Conservation (phyloP, 2,888 invertebrate genomes). For the Homarus gammarus region DNA sequence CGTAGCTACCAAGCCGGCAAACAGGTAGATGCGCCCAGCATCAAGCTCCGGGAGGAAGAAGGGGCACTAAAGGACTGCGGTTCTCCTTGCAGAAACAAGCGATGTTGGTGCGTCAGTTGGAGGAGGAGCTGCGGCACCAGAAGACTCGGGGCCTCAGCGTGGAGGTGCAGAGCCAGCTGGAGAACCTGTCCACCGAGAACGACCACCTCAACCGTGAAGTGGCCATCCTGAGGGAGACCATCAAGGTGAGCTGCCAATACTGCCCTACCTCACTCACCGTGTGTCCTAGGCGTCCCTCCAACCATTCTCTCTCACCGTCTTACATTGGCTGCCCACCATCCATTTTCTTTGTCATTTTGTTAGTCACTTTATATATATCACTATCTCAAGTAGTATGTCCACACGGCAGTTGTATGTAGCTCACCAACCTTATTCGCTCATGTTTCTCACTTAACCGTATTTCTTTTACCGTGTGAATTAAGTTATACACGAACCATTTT, state of each 20-base stretch:
- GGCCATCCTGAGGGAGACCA: conserved; percentile 94
- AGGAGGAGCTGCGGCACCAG: conserved; percentile 86
- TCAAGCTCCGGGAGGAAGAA: neutral
- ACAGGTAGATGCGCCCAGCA: neutral
- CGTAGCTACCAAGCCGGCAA: too few species aligned
- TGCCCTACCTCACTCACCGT: neutral
- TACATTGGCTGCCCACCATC: too few species aligned
- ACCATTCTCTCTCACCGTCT: neutral
- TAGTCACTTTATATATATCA: too few species aligned
- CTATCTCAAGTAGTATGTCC: too few species aligned
- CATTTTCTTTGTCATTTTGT: too few species aligned
- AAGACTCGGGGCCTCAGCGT: conserved; percentile 84
- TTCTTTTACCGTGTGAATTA: too few species aligned
- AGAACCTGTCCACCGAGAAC: conserved; percentile 94
- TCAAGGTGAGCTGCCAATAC: conserved; percentile 84
- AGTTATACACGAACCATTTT: too few species aligned
- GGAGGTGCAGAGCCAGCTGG: conserved; percentile 95
- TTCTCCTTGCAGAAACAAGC: conserved; percentile 90
- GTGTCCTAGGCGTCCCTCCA: neutral
- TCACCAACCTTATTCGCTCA: too few species aligned
- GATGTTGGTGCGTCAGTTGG: conserved; percentile 94
- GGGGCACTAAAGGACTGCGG: neutral
- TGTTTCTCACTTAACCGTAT: too few species aligned
- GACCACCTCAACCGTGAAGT: conserved; percentile 96
- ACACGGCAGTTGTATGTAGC: too few species aligned